Evolutionary conservation across 2,888 invertebrate genomes (phyloP).

Genomic region (Synergus laeviventris): DNA sequence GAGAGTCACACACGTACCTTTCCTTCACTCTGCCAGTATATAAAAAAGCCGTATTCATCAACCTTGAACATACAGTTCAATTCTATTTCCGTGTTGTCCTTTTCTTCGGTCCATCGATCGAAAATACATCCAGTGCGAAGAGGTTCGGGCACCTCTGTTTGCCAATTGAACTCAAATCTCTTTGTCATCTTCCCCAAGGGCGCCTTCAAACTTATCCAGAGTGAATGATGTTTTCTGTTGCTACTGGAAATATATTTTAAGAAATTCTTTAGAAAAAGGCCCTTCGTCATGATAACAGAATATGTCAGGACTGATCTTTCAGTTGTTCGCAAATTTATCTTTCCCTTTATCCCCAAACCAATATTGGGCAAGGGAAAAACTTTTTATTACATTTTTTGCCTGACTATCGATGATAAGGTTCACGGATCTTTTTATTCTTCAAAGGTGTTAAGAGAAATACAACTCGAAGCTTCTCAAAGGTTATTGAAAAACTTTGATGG

Average conservation of each 20-base stretch:
- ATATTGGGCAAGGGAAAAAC: neutral
- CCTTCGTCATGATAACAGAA: neutral
- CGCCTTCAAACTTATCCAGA: conserved; percentile 28
- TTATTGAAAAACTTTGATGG: neutral
- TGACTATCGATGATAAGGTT: neutral
- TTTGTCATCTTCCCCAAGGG: conserved; percentile 89
- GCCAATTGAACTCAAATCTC: conserved; percentile 99
- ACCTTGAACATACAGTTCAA: conserved; percentile 94
- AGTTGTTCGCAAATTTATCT: neutral
- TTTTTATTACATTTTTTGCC: neutral
- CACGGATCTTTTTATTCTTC: neutral
- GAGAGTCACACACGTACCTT: conserved; percentile 80
- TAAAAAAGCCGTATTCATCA: conserved; percentile 98
- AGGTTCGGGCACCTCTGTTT: conserved; percentile 93
- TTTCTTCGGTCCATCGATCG: conserved; percentile 99
- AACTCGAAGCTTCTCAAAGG: neutral
- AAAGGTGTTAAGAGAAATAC: neutral
- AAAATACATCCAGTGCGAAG: conserved; percentile 91
- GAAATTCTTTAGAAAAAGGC: conserved; percentile 5
- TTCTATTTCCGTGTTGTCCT: conserved; percentile 93
- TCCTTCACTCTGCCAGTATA: conserved; percentile 98
- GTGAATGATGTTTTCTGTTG: conserved; percentile 34
- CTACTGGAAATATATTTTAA: conserved; percentile 8
- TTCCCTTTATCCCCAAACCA: neutral
- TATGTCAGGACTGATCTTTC: neutral